Evolutionary conservation across 2,888 invertebrate species (phyloP).

Genomic region (Sipha maydis): DNA sequence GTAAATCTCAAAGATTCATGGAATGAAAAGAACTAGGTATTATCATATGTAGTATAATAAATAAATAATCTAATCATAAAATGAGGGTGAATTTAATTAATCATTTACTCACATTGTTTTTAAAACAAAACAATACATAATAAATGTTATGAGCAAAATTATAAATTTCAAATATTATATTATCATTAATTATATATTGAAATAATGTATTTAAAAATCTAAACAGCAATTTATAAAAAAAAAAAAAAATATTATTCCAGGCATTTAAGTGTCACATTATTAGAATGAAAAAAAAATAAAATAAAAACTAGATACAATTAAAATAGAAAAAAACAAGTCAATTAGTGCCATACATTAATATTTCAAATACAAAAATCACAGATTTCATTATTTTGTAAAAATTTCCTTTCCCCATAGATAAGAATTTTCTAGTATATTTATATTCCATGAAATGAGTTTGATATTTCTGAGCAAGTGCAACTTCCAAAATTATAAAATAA

Average conservation of each 20-base stretch:
- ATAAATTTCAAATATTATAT: conserved; percentile 36
- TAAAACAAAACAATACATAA: conserved; percentile 58
- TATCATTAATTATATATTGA: not conserved
- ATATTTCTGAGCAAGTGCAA: conserved; percentile 27
- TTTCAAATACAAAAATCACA: conserved; percentile 28
- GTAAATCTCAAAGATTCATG: not conserved
- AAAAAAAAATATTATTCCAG: not conserved
- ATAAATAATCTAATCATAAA: conserved; percentile 44
- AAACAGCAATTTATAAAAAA: conserved; percentile 14
- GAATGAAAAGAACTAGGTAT: not conserved
- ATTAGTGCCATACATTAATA: conserved; percentile 7
- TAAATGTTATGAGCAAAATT: conserved; percentile 46
- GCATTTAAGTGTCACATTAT: not conserved
- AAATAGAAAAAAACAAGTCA: conserved; percentile 27
- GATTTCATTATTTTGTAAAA: not conserved
- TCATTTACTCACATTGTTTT: conserved; percentile 44
- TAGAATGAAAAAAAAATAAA: not conserved
- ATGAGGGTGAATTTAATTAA: conserved; percentile 33
- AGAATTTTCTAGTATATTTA: not conserved
- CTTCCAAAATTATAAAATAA: conserved; percentile 33
- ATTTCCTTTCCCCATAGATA: not conserved
- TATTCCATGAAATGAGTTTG: conserved; percentile 9
- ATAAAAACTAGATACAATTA: conserved; percentile 14
- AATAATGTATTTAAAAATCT: not conserved
- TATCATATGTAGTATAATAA: conserved; percentile 31